These are phyloP conservation scores for Euschistus heros DNA, from an alignment of 1,140 invertebrate genomes.

Conservation along the genomic window DNA sequence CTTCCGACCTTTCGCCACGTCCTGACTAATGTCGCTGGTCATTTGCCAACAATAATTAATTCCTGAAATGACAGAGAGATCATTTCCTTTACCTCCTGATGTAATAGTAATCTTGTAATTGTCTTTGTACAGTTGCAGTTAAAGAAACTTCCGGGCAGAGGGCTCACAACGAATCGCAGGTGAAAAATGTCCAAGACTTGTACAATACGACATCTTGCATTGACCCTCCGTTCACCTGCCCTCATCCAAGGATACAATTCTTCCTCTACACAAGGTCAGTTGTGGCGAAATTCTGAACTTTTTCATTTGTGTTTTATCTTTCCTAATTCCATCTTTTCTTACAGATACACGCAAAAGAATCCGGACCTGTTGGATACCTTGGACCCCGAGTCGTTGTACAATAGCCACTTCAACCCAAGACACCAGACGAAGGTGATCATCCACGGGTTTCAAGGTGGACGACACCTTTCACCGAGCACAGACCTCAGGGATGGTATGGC, in stretches of 20 bases:
- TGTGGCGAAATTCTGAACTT: neutral
- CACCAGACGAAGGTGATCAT: constrained; percentile 71
- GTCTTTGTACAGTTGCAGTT: no score
- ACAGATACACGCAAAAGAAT: constrained; percentile 58
- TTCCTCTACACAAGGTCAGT: constrained; percentile 66
- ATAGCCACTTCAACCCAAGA: constrained; percentile 56
- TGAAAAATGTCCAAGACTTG: constrained; percentile 44
- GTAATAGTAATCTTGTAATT: no score
- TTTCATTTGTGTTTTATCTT: neutral
- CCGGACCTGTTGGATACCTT: constrained; percentile 58
- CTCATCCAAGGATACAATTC: constrained; percentile 69
- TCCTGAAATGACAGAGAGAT: no score
- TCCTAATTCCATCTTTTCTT: constrained; percentile 29
- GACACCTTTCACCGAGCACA: constrained; percentile 65
- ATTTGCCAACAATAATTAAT: no score
- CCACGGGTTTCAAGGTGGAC: constrained; percentile 69
- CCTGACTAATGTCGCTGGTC: no score
- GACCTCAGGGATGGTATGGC: constrained; percentile 55
- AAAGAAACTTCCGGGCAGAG: constrained; percentile 9
- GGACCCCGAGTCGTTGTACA: constrained; percentile 52
- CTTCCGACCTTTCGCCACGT: no score
- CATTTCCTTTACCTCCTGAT: no score
- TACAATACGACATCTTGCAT: constrained; percentile 71
- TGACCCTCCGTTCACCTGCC: constrained; percentile 64
- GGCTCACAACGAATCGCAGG: constrained; percentile 27